These are phyloP conservation scores for Helostoma temminkii DNA, from an alignment of 2,797 vertebrate genomes.

Conservation along the genomic window DNA sequence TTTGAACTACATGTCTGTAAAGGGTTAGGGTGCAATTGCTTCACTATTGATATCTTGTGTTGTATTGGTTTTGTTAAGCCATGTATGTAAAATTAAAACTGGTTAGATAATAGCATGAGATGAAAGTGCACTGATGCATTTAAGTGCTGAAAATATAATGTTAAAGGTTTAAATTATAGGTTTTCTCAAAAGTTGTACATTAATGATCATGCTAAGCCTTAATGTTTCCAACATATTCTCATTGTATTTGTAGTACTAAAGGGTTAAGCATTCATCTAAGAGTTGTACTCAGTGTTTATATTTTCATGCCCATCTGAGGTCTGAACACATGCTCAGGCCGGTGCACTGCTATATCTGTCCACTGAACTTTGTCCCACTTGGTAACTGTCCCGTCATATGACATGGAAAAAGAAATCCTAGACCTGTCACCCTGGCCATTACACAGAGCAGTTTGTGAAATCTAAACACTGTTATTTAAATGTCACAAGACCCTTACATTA, in stretches of 20 bases:
- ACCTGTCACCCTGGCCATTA: slow-evolving; percentile 35
- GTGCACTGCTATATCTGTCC: slow-evolving; percentile 81
- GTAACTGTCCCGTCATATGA: slow-evolving; percentile 80
- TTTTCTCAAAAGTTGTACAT: neutral
- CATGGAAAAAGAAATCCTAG: slow-evolving; percentile 85
- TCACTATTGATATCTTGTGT: neutral
- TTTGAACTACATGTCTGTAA: neutral
- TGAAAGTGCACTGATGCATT: neutral
- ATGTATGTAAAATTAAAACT: neutral
- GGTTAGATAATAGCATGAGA: neutral
- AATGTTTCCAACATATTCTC: neutral
- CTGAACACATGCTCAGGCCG: slow-evolving; percentile 64
- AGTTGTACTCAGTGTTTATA: slow-evolving; percentile 77
- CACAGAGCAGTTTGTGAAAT: slow-evolving; percentile 39
- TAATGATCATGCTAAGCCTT: slow-evolving; percentile 5
- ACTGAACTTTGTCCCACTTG: slow-evolving; percentile 87
- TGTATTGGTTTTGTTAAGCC: neutral
- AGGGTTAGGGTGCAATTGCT: neutral
- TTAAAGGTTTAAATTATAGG: neutral
- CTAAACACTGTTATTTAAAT: slow-evolving; percentile 44
- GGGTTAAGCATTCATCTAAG: neutral
- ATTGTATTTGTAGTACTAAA: neutral
- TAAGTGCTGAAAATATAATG: no score
- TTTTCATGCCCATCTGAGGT: slow-evolving; percentile 67
- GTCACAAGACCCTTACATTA: neutral